Percentiles rank a stretch among this genome's conserved stretches.
phyloP scores from a whole-genome alignment of 2,888 invertebrate genomes.

The Agrilus mali region DNA sequence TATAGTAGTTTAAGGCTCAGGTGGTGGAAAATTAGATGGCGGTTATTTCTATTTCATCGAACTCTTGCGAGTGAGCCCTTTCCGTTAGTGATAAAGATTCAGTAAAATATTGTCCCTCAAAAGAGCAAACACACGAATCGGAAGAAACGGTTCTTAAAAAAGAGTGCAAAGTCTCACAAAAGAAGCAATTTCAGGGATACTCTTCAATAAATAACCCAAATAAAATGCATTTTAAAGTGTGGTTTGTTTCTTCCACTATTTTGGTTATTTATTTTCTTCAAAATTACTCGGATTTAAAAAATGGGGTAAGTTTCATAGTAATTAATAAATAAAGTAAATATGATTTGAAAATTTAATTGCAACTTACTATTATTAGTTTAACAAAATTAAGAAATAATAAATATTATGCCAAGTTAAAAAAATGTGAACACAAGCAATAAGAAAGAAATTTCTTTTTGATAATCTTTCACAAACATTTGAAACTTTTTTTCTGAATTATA shows the following conservation, averaged over 20 bases:
- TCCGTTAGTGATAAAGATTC: slow-evolving; percentile 10
- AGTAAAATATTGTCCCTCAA: neutral
- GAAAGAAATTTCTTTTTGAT: too few species aligned
- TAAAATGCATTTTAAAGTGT: too few species aligned
- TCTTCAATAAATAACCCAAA: too few species aligned
- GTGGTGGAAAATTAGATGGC: slow-evolving; percentile 12
- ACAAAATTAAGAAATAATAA: too few species aligned
- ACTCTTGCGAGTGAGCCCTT: slow-evolving; percentile 17
- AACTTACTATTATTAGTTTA: too few species aligned
- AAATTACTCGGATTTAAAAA: neutral
- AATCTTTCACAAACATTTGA: neutral
- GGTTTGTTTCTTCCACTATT: neutral
- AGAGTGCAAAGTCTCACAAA: too few species aligned
- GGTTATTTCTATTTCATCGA: slow-evolving; percentile 15
- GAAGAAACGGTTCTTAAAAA: too few species aligned
- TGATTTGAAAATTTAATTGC: neutral
- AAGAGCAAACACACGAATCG: neutral
- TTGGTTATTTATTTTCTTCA: neutral
- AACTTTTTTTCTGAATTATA: slow-evolving; percentile 13
- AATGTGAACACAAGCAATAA: too few species aligned
- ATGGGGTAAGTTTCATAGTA: too few species aligned
- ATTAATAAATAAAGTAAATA: too few species aligned
- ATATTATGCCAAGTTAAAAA: too few species aligned
- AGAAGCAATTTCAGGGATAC: too few species aligned
- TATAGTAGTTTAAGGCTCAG: slow-evolving; percentile 10